Evolutionary conservation across 1,140 invertebrate genomes (phyloP), one percentile per base, ranked within the genome.

Genomic region (Triops longicaudatus): DNA sequence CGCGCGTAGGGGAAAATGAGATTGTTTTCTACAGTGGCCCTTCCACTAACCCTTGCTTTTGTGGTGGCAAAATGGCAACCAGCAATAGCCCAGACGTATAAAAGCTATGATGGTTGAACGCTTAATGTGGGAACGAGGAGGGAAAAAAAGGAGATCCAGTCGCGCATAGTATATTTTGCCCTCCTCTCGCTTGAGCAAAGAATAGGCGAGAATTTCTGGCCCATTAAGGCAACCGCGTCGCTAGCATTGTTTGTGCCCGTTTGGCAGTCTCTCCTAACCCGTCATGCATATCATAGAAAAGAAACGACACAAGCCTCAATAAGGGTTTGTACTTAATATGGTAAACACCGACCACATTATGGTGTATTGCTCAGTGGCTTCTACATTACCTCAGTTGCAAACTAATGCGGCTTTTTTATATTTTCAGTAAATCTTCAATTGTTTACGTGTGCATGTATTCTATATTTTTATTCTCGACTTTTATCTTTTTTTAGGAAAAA

Each of bases 211-310:
- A 63, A 63, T 63, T 44, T 17, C 50, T 63, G 50, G 22, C 50
- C 50, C 50, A 63, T 63, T 63, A 63, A 63, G 50, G 50, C 50
- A 63, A 63, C 50, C 50, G 50, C 50, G 22, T 63, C 50, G n/a
- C 50, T 7, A 63, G 10, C 22, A 22, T 63, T 22, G 50, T 63
- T 63, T 63, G 22, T 63, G 50, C 50, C 50, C 50, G 14, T 63
- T 63, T 63, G 50, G 50, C 50, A 63, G 50, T 63, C 50, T 63
- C 17, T 63, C 50, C 50, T 63, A 22, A n/a, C 50, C 50, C 22
- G 22, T 63, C 14, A 63, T 63, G 50, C 50, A 63, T 63, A 63
- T 63, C 22, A 22, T 14, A 63, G 10, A 63, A 63, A 63, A 63
- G 50, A 63, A 63, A 63, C 50, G 50, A 17, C 50, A 17, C 17